Percentiles rank a stretch among this genome's conserved stretches.
phyloP scores from a whole-genome alignment of 2,888 invertebrate species.

The Ctena decussata region DNA sequence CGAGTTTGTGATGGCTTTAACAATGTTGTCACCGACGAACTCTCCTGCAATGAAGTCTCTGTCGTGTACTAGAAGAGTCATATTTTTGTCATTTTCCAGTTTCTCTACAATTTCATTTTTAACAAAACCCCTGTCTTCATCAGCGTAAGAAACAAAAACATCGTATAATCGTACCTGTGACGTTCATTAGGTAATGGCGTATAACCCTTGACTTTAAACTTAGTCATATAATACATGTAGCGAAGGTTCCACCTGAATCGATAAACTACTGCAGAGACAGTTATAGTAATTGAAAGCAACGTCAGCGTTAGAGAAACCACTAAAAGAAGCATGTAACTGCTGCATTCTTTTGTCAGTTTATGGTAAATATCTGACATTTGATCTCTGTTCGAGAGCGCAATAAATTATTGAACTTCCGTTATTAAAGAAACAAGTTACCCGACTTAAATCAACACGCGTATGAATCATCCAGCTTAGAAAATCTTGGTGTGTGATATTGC shows the following conservation, averaged over 20 bases:
- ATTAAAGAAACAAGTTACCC: conserved; percentile 28
- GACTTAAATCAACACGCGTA: conserved; percentile 20
- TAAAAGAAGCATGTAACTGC: conserved; percentile 18
- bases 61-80: conserved; percentile 47
- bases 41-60: conserved; percentile 48
- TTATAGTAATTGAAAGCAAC: conserved; percentile 8
- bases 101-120: conserved; percentile 18
- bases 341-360: conserved; percentile 30
- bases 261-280: conserved; percentile 23
- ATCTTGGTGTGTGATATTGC: conserved; percentile 14
- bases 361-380: not conserved
- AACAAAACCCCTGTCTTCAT: conserved; percentile 34
- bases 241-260: conserved; percentile 51
- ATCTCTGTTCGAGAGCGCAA: not conserved
- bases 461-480: conserved; percentile 51
- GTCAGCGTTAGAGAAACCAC: not conserved
- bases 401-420: not conserved
- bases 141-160: conserved; percentile 54
- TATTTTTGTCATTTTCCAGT: conserved; percentile 32
- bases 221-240: conserved; percentile 53
- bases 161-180: not conserved
- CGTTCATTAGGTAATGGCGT: not conserved
- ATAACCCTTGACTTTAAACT: conserved; percentile 27
- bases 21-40: conserved; percentile 54
- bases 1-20: conserved; percentile 42